phyloP scores from a whole-genome alignment of 2,113 vertebrate species.

The Burhinus bistriatus region DNA sequence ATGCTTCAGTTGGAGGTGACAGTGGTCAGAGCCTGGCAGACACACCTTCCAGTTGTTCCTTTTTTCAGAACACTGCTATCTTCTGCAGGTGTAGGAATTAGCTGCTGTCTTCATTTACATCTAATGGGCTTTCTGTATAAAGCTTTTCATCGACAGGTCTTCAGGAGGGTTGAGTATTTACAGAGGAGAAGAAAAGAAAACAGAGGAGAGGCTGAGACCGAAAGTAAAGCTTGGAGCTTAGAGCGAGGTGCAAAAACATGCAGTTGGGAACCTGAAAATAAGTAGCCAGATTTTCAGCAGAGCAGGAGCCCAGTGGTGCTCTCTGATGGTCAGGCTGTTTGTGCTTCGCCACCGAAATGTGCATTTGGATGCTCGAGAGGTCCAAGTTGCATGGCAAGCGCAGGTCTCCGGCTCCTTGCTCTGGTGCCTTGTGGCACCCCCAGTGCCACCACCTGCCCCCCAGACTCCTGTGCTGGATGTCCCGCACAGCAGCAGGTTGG shows the following conservation, averaged over 20 bases:
- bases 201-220: neutral
- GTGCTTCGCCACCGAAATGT: neutral
- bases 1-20: neutral
- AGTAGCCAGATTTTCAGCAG: neutral
- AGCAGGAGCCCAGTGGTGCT: neutral
- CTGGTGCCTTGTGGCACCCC: neutral
- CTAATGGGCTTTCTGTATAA: neutral
- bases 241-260: neutral
- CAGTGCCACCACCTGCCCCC: neutral
- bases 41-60: neutral
- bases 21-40: neutral
- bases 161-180: neutral
- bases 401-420: neutral
- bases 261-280: neutral
- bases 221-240: neutral
- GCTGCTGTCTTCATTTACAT: neutral
- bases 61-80: neutral
- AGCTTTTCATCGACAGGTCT: neutral
- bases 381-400: fast-evolving
- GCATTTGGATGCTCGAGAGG: neutral
- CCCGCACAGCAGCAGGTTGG: neutral
- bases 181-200: neutral
- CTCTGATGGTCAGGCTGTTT: neutral
- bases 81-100: neutral
- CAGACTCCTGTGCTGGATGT: constrained; percentile 4